Evolutionary conservation across 2,888 invertebrate species (phyloP), one percentile per base, ranked within the genome.

Genomic region (Empis livida): DNA sequence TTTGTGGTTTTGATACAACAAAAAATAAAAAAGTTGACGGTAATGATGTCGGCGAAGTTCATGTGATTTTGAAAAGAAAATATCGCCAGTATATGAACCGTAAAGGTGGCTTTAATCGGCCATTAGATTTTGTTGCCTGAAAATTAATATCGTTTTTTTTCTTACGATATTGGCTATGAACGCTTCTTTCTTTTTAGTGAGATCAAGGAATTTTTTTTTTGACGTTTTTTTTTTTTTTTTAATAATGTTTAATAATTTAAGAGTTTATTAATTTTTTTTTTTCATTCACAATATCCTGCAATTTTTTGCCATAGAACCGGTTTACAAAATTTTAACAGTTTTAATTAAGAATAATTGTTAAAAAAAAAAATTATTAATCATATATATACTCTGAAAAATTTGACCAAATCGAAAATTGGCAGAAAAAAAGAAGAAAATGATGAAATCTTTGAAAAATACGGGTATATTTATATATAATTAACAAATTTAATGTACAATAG

Each of bases 31-130:
- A 90, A 72, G 94, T 97, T 0, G 84, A 86, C 1, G 93, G 91
- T 30, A 97, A 97, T 64, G 89, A 94, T 59, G 82, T 82, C 46
- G 94, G 93, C n/a, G 88, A 84, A 27, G 94, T 95, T 53, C 95
- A 96, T 67, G 91, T 96, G 49, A 92, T 94, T 53, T 77, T 95
- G 51, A 95, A 96, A 72, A 76, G 97, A 59, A 92, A 95, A 72
- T 96, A 95, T 68, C 82, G 96, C 59, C 97, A 99, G 72, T 99
- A 99, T 66, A 99, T 99, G 99, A 99, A 99, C 71, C 79, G 99
- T 52, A 93, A 95, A 71, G 99, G 99, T 53, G 99, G 97, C 47
- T 99, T 99, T 71, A 99, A 99, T 71, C 77, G 97, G 63, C 97
- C 97, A 38, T 72, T 99, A 54, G 97, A 99, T 71, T 94, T 94